These are phyloP conservation scores for Casuarius casuarius DNA, from an alignment of 2,113 vertebrate genomes.

Conservation along the genomic window DNA sequence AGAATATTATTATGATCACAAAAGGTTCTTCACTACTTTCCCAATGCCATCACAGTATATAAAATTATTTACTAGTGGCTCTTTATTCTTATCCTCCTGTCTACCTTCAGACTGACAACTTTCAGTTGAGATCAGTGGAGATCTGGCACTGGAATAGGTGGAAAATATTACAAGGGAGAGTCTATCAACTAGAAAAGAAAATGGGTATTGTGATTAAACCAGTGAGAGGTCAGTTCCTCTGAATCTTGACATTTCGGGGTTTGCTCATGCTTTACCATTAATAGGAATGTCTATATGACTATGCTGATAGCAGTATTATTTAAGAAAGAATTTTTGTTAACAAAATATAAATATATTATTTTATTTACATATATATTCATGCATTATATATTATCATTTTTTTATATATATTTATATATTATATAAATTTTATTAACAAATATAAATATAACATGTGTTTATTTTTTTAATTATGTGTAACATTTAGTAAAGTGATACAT, in stretches of 20 bases:
- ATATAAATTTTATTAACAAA: constrained; percentile 24
- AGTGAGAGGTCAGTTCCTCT: neutral
- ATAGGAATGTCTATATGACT: neutral
- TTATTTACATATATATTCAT: too few relatives aligned
- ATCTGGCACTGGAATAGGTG: neutral
- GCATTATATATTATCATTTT: too few relatives aligned
- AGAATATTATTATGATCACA: neutral
- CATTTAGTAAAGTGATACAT: constrained; percentile 70
- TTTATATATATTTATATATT: too few relatives aligned
- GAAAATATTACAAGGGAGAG: neutral
- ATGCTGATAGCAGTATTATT: neutral
- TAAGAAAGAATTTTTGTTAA: constrained; percentile 42
- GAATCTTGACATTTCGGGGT: neutral
- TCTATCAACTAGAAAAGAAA: neutral
- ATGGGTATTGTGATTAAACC: neutral
- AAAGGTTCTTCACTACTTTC: neutral
- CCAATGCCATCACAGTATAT: neutral
- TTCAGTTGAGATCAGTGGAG: neutral
- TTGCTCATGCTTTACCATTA: neutral
- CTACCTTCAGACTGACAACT: neutral
- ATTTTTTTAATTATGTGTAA: constrained; percentile 70
- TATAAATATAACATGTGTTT: constrained; percentile 57
- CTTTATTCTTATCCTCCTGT: neutral
- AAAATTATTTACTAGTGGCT: neutral
- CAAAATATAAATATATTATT: neutral